phyloP scores from a whole-genome alignment of 2,888 invertebrate genomes.

The Drosophila conformis region DNA sequence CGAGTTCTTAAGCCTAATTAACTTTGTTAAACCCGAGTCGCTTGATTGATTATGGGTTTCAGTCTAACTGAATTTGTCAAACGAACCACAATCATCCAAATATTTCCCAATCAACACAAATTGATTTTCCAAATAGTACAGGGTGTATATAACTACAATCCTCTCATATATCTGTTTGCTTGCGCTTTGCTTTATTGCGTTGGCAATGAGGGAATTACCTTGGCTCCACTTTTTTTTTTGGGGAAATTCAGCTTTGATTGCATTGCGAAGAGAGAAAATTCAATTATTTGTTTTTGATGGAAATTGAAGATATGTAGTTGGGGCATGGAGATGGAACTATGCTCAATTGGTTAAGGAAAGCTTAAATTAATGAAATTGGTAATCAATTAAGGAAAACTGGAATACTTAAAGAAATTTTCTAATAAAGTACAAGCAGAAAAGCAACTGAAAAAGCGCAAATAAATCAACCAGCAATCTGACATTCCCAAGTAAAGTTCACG shows the following conservation, averaged over 20 bases:
- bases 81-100: not conserved
- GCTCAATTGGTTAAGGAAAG: conserved; percentile 5
- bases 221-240: not conserved
- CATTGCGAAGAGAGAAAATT: conserved; percentile 48
- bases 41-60: not conserved
- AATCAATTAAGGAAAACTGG: conserved; percentile 1
- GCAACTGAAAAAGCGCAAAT: not conserved
- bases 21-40: too few relatives aligned
- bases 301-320: conserved; percentile 45
- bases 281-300: conserved; percentile 65
- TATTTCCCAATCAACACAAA: not conserved
- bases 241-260: conserved; percentile 19
- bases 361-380: conserved; percentile 7
- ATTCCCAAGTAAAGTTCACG: not conserved
- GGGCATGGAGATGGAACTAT: not conserved
- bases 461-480: conserved; percentile 20
- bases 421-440: not conserved
- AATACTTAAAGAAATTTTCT: not conserved
- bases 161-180: not conserved
- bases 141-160: not conserved
- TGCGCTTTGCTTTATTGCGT: conserved; percentile 11
- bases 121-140: not conserved
- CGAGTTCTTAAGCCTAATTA: not conserved
- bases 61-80: not conserved
- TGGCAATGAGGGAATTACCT: conserved; percentile 10